Evolutionary conservation across 2,888 invertebrate species (phyloP).

Genomic region (Portevinia maculata): DNA sequence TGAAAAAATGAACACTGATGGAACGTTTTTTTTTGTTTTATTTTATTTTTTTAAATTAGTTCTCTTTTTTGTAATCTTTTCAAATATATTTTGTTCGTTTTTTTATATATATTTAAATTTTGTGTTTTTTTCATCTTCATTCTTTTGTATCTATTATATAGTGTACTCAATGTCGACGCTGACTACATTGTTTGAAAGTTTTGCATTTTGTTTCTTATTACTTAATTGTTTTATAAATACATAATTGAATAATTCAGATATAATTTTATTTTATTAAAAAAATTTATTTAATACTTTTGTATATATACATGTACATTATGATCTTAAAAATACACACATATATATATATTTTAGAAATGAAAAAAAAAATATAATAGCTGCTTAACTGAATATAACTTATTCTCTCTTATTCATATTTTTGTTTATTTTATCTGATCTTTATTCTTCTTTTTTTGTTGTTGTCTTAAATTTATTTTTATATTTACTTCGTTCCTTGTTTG

Average conservation of each 20-base stretch:
- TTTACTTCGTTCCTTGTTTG: constrained; percentile 55
- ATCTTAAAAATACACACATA: constrained; percentile 53
- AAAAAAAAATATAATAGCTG: constrained; percentile 34
- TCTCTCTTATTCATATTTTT: constrained; percentile 32
- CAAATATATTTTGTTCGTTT: constrained; percentile 65
- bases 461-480: constrained; percentile 56
- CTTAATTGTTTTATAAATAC: constrained; percentile 62
- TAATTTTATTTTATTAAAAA: constrained; percentile 76
- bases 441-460: constrained; percentile 50
- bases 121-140: constrained; percentile 52
- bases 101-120: constrained; percentile 40
- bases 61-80: constrained; percentile 67
- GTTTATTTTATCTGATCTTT: constrained; percentile 36
- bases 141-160: constrained; percentile 66
- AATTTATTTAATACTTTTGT: constrained; percentile 75
- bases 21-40: constrained; percentile 29
- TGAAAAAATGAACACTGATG: neutral
- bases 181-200: constrained; percentile 65
- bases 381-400: constrained; percentile 35
- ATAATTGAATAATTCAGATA: constrained; percentile 78
- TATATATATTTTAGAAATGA: constrained; percentile 55
- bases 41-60: constrained; percentile 70
- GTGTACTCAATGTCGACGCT: constrained; percentile 69
- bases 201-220: constrained; percentile 55
- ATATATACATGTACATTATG: constrained; percentile 71